A percentile compares a stretch with the other conserved stretches of the same genome.
Evolutionary conservation across 1,140 invertebrate genomes (phyloP).

Genomic region (Cyclina sinensis): DNA sequence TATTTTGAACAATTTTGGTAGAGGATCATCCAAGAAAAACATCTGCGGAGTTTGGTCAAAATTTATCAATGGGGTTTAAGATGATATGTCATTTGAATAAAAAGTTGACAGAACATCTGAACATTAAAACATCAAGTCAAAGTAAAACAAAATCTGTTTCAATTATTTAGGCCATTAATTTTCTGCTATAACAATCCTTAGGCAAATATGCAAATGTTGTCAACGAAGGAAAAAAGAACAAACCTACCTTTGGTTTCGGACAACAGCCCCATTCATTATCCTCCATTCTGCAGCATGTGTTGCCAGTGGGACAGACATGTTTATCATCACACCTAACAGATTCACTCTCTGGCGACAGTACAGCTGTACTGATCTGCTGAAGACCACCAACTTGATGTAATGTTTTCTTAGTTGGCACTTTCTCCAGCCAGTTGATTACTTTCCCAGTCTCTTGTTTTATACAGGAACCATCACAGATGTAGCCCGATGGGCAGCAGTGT

Average conservation of each 20-base stretch:
- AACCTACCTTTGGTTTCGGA: conserved; percentile 77
- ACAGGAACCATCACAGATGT: conserved; percentile 79
- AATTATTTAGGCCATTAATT: too few relatives aligned
- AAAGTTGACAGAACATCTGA: too few relatives aligned
- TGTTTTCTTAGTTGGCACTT: background rate
- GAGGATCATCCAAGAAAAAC: too few relatives aligned
- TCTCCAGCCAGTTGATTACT: conserved; percentile 54
- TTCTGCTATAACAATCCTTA: too few relatives aligned
- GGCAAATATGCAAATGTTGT: too few relatives aligned
- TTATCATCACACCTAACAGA: conserved; percentile 59
- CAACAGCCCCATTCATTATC: conserved; percentile 83
- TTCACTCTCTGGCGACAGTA: background rate
- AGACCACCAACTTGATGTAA: background rate
- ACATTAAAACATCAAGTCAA: too few relatives aligned
- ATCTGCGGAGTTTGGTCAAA: too few relatives aligned
- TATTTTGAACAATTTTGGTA: too few relatives aligned
- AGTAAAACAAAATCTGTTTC: too few relatives aligned
- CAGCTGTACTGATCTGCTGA: background rate
- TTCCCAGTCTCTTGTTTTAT: background rate
- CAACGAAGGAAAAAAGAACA: too few relatives aligned
- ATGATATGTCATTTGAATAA: too few relatives aligned
- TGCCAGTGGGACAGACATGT: conserved; percentile 81
- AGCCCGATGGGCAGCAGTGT: conserved; percentile 81
- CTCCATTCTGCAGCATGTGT: conserved; percentile 67
- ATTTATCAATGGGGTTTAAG: too few relatives aligned